phyloP scores from a whole-genome alignment of 2,113 vertebrate genomes.

The Glareola pratincola region DNA sequence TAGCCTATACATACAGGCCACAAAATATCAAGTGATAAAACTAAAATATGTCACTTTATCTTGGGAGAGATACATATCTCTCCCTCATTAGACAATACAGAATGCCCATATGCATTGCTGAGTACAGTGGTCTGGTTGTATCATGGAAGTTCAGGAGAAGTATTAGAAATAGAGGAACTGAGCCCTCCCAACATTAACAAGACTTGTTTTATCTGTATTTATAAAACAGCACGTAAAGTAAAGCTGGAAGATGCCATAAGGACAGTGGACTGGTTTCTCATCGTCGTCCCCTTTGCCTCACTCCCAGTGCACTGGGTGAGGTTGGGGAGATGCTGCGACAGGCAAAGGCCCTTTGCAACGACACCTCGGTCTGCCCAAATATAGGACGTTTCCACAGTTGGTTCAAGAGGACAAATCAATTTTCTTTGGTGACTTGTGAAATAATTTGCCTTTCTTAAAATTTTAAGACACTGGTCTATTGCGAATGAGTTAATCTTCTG shows the following conservation, averaged over 20 bases:
- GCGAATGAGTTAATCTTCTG: neutral
- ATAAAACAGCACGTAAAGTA: neutral
- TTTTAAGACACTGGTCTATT: neutral
- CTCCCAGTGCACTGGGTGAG: neutral
- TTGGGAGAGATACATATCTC: neutral
- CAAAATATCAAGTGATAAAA: neutral
- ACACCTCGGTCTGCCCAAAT: neutral
- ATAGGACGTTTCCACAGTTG: neutral
- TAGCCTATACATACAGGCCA: neutral
- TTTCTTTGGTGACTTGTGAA: neutral
- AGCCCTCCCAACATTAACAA: neutral
- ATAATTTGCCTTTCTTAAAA: neutral
- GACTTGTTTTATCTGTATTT: neutral
- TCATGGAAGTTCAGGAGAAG: neutral
- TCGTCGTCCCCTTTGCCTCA: neutral
- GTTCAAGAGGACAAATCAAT: neutral
- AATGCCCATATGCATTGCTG: neutral
- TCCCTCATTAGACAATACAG: neutral
- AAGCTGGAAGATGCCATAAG: neutral
- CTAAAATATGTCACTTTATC: neutral
- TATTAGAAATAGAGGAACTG: neutral
- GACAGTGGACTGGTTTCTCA: neutral
- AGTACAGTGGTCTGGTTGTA: neutral
- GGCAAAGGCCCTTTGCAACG: neutral
- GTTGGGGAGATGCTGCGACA: neutral